Evolutionary conservation across 2,113 vertebrate species (phyloP).

Genomic region (Platichthys stellatus): DNA sequence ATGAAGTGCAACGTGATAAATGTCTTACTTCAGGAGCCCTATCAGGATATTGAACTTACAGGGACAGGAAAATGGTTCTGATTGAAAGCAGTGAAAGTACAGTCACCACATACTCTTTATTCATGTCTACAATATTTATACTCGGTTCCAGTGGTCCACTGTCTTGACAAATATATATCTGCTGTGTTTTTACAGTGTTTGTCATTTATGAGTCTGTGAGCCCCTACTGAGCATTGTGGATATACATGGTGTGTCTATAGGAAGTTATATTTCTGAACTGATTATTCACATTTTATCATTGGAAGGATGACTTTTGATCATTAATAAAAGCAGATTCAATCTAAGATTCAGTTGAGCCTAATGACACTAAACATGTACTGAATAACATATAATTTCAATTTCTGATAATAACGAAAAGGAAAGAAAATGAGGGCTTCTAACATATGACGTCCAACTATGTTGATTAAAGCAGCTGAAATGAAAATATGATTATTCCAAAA

Average conservation of each 20-base stretch:
- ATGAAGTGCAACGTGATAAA: neutral
- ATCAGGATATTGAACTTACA: neutral
- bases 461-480: neutral
- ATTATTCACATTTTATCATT: neutral
- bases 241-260: neutral
- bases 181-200: neutral
- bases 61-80: neutral
- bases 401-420: neutral
- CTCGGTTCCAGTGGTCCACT: neutral
- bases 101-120: neutral
- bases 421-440: neutral
- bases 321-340: neutral
- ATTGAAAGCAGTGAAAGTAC: neutral
- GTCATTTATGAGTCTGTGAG: neutral
- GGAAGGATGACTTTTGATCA: neutral
- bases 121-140: conserved; percentile 10
- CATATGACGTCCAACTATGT: neutral
- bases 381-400: neutral
- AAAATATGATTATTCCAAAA: neutral
- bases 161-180: neutral
- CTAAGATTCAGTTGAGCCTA: neutral
- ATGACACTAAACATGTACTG: neutral
- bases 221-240: neutral
- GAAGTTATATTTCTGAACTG: neutral
- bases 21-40: neutral